A percentile compares a stretch with the other conserved stretches of the same genome.
Conservation (phyloP, 2,113 vertebrate genomes). For the Gavialis gangeticus region DNA sequence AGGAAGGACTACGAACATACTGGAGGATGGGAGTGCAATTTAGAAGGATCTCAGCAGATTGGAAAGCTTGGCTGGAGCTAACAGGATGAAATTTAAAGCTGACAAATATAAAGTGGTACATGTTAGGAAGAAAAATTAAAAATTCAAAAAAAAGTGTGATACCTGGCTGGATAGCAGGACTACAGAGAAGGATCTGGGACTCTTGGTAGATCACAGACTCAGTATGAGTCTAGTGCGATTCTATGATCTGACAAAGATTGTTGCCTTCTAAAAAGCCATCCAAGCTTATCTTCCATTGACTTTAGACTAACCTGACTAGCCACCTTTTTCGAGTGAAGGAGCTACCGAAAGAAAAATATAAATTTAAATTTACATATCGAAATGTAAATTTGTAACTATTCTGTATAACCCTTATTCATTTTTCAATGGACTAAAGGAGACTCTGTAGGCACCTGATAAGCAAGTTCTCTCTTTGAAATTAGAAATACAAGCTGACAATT, state of each 20-base stretch:
- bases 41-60: too few relatives aligned
- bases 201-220: neutral
- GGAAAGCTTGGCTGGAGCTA: too few relatives aligned
- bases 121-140: neutral
- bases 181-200: neutral
- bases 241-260: neutral
- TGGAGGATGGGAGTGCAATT: too few relatives aligned
- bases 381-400: neutral
- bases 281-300: neutral
- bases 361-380: neutral
- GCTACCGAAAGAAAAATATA: neutral
- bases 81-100: too few relatives aligned
- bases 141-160: accelerated
- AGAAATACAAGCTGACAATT: neutral
- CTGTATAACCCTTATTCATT: neutral
- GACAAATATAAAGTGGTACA: too few relatives aligned
- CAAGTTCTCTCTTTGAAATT: neutral
- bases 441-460: neutral
- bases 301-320: neutral
- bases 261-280: neutral
- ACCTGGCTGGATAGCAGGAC: neutral
- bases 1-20: too few relatives aligned
- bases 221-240: neutral
- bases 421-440: neutral
- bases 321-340: neutral